Conservation (phyloP, 1,140 invertebrate genomes). For the Neodiprion lecontei region DNA sequence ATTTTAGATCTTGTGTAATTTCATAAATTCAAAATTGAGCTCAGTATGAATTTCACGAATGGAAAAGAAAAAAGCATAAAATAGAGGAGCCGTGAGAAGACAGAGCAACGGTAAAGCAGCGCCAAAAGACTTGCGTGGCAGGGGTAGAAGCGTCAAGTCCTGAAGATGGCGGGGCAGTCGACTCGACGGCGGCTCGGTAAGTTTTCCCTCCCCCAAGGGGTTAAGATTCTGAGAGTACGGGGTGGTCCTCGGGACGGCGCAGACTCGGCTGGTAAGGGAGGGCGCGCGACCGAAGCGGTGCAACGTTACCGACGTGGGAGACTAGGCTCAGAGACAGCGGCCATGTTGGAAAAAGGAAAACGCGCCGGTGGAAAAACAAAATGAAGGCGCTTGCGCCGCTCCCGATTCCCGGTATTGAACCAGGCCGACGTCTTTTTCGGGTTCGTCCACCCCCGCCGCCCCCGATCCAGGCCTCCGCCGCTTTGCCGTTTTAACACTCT, state of each 20-base stretch:
- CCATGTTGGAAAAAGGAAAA: slow-evolving; percentile 56
- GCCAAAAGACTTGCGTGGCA: too few species aligned
- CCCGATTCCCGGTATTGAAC: slow-evolving; percentile 49
- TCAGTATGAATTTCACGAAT: too few species aligned
- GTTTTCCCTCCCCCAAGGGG: too few species aligned
- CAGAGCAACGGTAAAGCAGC: too few species aligned
- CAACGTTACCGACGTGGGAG: slow-evolving; percentile 42
- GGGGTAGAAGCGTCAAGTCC: too few species aligned
- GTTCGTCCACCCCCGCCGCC: slow-evolving; percentile 47
- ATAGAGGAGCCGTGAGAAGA: too few species aligned
- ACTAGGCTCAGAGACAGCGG: slow-evolving; percentile 28
- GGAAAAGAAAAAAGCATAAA: too few species aligned
- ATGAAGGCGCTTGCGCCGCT: slow-evolving; percentile 58
- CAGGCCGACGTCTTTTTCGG: slow-evolving; percentile 53
- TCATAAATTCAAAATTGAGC: too few species aligned
- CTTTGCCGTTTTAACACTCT: background rate
- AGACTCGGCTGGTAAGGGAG: slow-evolving; percentile 46
- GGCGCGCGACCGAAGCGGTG: background rate
- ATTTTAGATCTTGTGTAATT: too few species aligned
- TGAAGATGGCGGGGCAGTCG: too few species aligned
- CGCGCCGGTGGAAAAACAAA: slow-evolving; percentile 55
- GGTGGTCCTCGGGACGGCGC: slow-evolving; percentile 18
- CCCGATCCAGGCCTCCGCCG: slow-evolving; percentile 30
- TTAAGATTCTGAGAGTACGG: background rate
- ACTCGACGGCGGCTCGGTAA: too few species aligned